Base-by-base conservation (phyloP, 2,888 invertebrate species). In the Conistra vaccinii region DNA sequence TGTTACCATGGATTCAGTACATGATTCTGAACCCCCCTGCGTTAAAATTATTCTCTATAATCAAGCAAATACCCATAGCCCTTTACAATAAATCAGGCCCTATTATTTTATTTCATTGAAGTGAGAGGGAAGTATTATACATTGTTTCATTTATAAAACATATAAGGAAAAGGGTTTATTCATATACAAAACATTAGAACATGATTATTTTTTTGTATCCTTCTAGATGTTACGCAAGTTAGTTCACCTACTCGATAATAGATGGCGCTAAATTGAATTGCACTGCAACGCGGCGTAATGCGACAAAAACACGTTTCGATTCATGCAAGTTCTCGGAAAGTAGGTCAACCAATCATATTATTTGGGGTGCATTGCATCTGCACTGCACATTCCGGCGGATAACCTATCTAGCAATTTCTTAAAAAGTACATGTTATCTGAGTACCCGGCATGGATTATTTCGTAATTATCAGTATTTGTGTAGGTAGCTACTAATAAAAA, bases 271-370 rank as follows among this genome's bases (percentile, higher is more conserved):
- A 74, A 67, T 29, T 23, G 2, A 68, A 80, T 68, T 68, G 29
- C n/a, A 51, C 35, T 14, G 69, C 65, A 69, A 29, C 45, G 32
- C 66, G 55, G 20, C 77, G 35, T 83, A 78, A 10, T 80, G 80
- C 80, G 80, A 72, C 80, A 83, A 63, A 69, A 73, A 78, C 69
- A 82, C 78, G 83, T 69, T 81, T 61, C 79, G 20, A 66, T 79
- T 69, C 39, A 73, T 12, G 65, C 23, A 68, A 55, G 9, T 65
- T 83, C 1, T 29, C 2, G 0, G 32, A 60, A 82, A 78, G 79
- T 81, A 45, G 80, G 83, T 81, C 80, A 80, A 42, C 26, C 66
- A 39, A 53, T 58, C 10, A 26, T 1, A 63, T 55, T 20, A n/a
- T 42, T 55, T 48, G 51, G 45, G 55, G 58, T 67, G 61, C 20